Conservation (phyloP, 2,797 vertebrate species). For the Picus viridis region DNA sequence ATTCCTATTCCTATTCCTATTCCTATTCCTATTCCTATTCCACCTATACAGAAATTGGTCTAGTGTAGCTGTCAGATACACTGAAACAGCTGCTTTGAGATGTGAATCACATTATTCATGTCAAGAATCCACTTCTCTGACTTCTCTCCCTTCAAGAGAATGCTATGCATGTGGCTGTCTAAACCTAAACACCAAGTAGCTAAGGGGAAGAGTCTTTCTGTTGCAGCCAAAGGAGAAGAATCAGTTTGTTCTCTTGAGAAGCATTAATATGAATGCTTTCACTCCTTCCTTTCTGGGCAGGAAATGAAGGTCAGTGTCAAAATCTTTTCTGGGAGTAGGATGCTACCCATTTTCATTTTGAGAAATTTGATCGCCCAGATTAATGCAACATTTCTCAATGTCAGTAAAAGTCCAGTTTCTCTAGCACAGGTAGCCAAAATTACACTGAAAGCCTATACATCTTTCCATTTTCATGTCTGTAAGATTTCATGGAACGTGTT, state of each 20-base stretch:
- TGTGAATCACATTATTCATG: background rate
- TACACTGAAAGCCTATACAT: background rate
- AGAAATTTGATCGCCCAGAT: background rate
- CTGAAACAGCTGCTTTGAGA: background rate
- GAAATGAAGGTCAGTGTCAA: background rate
- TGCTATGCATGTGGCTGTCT: background rate
- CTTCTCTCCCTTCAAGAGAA: fast-evolving
- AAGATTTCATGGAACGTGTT: slow-evolving; percentile 4
- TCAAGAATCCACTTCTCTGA: background rate
- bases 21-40: too few relatives aligned
- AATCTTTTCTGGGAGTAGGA: background rate
- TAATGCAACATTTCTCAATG: background rate
- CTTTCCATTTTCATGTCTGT: background rate
- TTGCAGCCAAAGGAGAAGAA: background rate
- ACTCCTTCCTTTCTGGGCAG: background rate
- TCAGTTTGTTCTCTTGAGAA: background rate
- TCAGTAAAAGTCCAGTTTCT: background rate
- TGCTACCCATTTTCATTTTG: background rate
- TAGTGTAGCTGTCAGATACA: background rate
- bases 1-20: too few relatives aligned
- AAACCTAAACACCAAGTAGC: background rate
- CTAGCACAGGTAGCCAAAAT: background rate
- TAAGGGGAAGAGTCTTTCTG: background rate
- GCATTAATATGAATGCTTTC: background rate
- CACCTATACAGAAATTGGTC: background rate